phyloP scores from a whole-genome alignment of 2,797 vertebrate genomes.

The Harpagifer antarcticus region DNA sequence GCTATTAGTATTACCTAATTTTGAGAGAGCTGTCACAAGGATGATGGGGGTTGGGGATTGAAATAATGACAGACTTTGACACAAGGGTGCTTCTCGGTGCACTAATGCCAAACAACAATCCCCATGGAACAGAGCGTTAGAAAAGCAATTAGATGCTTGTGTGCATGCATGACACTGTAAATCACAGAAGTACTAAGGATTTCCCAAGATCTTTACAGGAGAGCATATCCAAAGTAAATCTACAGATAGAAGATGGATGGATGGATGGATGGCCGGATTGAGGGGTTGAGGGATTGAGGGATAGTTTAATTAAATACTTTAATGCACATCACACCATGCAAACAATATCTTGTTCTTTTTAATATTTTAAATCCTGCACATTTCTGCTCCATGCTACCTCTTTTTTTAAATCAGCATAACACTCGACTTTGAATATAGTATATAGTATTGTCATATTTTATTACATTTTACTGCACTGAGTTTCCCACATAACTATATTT shows the following conservation, averaged over 20 bases:
- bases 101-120: constrained; percentile 30
- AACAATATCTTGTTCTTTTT: too few species aligned
- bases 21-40: constrained; percentile 25
- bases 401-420: too few species aligned
- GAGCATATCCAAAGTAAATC: background rate
- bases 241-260: constrained; percentile 8
- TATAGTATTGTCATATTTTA: too few species aligned
- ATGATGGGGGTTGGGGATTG: constrained; percentile 3
- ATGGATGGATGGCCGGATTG: background rate
- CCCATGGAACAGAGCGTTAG: constrained; percentile 29
- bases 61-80: constrained; percentile 33
- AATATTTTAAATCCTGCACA: too few species aligned
- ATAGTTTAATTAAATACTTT: background rate
- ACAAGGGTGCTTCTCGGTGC: constrained; percentile 24
- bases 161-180: constrained; percentile 1
- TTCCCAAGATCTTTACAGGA: constrained; percentile 4
- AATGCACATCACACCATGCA: too few species aligned
- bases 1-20: constrained; percentile 37
- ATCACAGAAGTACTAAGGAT: constrained; percentile 11
- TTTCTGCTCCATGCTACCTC: too few species aligned
- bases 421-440: too few species aligned
- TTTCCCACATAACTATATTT: too few species aligned
- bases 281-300: constrained; percentile 6
- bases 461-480: too few species aligned
- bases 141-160: constrained; percentile 65